Evolutionary conservation across 2,888 invertebrate species (phyloP).

Genomic region (Macaria notata): DNA sequence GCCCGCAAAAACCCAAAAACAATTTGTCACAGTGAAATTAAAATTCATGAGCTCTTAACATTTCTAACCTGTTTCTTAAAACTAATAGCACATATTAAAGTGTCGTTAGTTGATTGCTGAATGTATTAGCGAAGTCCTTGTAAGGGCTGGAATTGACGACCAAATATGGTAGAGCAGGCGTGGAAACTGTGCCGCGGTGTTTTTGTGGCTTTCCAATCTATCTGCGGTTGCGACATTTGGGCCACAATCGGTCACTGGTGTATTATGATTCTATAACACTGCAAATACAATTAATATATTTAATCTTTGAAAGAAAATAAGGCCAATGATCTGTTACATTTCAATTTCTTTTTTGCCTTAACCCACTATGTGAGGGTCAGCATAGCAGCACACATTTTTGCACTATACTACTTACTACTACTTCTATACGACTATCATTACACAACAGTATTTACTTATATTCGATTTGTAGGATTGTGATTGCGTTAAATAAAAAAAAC

Average conservation of each 20-base stretch:
- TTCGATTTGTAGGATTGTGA: no score
- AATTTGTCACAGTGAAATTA: conserved; percentile 24
- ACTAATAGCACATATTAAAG: conserved; percentile 35
- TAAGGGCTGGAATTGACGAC: conserved; percentile 51
- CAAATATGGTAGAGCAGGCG: conserved; percentile 59
- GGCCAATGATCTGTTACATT: no score
- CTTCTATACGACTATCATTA: no score
- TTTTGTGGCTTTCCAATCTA: conserved; percentile 51
- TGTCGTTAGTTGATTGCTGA: conserved; percentile 32
- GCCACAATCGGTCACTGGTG: conserved; percentile 29
- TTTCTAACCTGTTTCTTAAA: conserved; percentile 31
- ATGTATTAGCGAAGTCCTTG: conserved; percentile 45
- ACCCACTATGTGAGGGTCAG: no score
- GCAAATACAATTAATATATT: no score
- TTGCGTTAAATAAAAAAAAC: no score
- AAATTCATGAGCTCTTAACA: conserved; percentile 16
- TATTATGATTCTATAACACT: no score
- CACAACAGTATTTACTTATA: no score
- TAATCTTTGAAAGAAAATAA: no score
- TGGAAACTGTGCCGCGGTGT: conserved; percentile 65
- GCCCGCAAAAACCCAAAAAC: conserved; percentile 2
- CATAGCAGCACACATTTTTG: no score
- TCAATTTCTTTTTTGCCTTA: no score
- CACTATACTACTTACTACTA: no score
- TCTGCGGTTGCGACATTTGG: conserved; percentile 45